A percentile compares a stretch with the other conserved stretches of the same genome.
These are phyloP conservation scores for Gouania willdenowi DNA, from an alignment of 2,797 vertebrate genomes.

Conservation along the genomic window DNA sequence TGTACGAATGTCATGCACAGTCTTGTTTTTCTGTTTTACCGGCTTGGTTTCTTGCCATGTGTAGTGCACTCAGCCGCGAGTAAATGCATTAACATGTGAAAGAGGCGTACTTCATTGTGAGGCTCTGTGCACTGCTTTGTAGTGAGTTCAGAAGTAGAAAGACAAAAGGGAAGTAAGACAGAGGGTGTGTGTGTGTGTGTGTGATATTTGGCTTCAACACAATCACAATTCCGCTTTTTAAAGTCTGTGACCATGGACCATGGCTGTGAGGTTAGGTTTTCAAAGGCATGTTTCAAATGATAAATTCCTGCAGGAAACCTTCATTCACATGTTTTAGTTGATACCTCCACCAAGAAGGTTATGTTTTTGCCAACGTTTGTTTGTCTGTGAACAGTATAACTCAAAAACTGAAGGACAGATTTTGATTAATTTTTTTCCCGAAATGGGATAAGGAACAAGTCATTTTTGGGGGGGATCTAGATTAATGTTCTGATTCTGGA, in stretches of 20 bases:
- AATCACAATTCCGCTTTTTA: constrained; percentile 9
- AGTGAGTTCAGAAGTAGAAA: constrained; percentile 48
- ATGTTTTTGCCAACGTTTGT: no score
- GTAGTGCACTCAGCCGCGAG: constrained; percentile 58
- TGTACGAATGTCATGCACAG: constrained; percentile 2
- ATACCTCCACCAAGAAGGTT: no score
- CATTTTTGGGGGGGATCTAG: no score
- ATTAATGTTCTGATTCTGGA: no score
- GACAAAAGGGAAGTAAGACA: constrained; percentile 13
- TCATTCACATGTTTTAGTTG: no score
- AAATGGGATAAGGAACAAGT: no score
- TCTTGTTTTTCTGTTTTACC: constrained; percentile 50
- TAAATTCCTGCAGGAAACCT: background rate
- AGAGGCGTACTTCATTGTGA: constrained; percentile 67
- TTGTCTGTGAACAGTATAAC: no score
- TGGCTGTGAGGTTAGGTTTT: constrained; percentile 1
- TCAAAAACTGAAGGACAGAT: no score
- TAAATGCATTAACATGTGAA: constrained; percentile 81
- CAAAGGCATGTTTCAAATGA: background rate
- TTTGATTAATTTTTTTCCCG: no score
- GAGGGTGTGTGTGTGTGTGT: background rate
- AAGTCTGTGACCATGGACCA: background rate
- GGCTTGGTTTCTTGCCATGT: constrained; percentile 43
- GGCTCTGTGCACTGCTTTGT: constrained; percentile 49
- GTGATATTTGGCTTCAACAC: constrained; percentile 20